Evolutionary conservation across 2,113 vertebrate genomes (phyloP), one percentile per base, ranked within the genome.

Genomic region (Onychostruthus taczanowskii): DNA sequence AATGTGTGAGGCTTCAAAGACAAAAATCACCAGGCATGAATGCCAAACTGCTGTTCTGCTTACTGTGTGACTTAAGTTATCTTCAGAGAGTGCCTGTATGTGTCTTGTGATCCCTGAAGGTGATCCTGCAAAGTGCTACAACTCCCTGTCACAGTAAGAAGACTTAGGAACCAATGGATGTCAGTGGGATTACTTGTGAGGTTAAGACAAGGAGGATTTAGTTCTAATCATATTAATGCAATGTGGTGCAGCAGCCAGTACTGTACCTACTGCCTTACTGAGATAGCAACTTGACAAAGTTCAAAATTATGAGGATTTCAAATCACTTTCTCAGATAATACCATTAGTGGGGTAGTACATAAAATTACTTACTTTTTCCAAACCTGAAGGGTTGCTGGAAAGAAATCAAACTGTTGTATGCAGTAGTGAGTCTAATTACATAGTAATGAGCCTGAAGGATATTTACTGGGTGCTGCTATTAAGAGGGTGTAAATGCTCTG

Each of bases 21-120:
- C 35, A 81, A 92, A 92, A 90, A 43, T 84, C 46, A 79, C 16
- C 39, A 81, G 13, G 50, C 76, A 56, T 81, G 72, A 77, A 89
- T 56, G 49, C 78, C 44, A 68, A 84, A 89, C 41, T 49, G 19
- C 44, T 66, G 30, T 81, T 87, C 86, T 84, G 68, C 49, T 88
- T 83, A 39, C 43, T 2, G 5, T 24, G 70, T 66, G 85, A 67
- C 44, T 82, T 76, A 90, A 87, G 37, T 61, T 88, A 63, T 52
- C 86, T 82, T 68, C 52, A 92, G 59, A 90, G 56, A 72, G 41
- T 64, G 76, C 20, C 1, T 8, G 9, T 78, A 56, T 41, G 33
- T 69, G 18, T 50, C 86, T 67, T 81, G 35, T 92, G 93, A 97
- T 84, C 91, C 84, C 73, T 94, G 92, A 96, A 95, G 76, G 89